Percentiles rank a stretch among this genome's conserved stretches.
Evolutionary conservation across 2,113 vertebrate species (phyloP).

Genomic region (Hoplias malabaricus): DNA sequence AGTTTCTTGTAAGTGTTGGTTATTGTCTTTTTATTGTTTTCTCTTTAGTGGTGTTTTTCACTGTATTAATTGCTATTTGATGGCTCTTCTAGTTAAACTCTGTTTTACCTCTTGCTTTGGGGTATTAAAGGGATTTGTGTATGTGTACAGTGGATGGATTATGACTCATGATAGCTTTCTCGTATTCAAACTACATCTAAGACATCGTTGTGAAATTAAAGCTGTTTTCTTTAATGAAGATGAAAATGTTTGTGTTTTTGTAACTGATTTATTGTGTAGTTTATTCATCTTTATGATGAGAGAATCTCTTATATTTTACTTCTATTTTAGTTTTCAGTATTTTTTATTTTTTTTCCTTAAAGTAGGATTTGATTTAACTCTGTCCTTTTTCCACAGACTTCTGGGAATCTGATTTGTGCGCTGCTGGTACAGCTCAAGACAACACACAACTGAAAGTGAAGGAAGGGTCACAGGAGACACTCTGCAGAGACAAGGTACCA

Average conservation of each 20-base stretch:
- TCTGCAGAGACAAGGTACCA: slow-evolving; percentile 73
- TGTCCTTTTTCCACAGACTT: slow-evolving; percentile 67
- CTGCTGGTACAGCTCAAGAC: slow-evolving; percentile 63
- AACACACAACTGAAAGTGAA: slow-evolving; percentile 58
- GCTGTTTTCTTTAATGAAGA: background rate
- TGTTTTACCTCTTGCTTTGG: background rate
- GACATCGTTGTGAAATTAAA: background rate
- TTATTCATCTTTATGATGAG: background rate
- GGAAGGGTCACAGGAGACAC: slow-evolving; percentile 33
- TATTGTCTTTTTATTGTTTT: background rate
- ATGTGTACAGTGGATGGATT: background rate
- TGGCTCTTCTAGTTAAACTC: background rate
- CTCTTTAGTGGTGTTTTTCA: background rate
- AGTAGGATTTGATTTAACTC: background rate
- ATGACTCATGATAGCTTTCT: slow-evolving; percentile 6
- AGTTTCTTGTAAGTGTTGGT: slow-evolving; percentile 36
- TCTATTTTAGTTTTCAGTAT: background rate
- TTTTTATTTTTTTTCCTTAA: background rate
- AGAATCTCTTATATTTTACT: background rate
- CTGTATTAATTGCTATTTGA: background rate
- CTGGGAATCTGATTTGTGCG: slow-evolving; percentile 81
- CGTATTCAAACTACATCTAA: background rate
- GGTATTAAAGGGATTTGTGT: background rate
- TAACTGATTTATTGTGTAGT: background rate
- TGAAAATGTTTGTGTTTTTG: background rate